A percentile compares a stretch with the other conserved stretches of the same genome.
Conservation (phyloP, 2,888 invertebrate species). For the Hirudinaria manillensis region DNA sequence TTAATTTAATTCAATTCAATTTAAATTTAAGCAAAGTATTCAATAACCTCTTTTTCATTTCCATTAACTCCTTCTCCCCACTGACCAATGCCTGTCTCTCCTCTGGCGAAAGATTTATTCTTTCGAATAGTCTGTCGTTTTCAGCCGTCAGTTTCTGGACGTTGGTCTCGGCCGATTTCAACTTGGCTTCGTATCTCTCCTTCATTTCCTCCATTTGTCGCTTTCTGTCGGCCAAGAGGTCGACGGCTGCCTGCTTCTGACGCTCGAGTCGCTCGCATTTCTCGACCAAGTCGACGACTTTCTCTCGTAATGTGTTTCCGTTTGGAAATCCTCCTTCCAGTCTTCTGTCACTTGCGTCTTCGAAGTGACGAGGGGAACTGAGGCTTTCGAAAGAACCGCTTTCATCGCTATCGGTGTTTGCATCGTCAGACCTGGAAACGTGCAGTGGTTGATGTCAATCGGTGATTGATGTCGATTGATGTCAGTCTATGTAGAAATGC, state of each 20-base stretch:
- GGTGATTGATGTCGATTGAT: too few relatives aligned
- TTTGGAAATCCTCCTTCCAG: slow-evolving; percentile 34
- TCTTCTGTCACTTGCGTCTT: slow-evolving; percentile 7
- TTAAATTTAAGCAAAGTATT: not conserved
- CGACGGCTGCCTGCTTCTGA: slow-evolving; percentile 39
- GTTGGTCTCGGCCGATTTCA: slow-evolving; percentile 41
- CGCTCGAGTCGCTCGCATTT: slow-evolving; percentile 36
- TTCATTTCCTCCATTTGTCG: slow-evolving; percentile 35
- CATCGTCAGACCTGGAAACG: not conserved
- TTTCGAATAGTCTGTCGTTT: slow-evolving; percentile 45
- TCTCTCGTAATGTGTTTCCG: slow-evolving; percentile 36
- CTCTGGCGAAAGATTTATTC: slow-evolving; percentile 40
- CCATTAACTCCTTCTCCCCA: slow-evolving; percentile 39
- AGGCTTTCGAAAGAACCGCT: slow-evolving; percentile 29
- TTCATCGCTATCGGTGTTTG: slow-evolving; percentile 1
- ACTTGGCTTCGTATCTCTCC: slow-evolving; percentile 32
- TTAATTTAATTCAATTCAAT: too few relatives aligned
- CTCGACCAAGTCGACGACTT: slow-evolving; percentile 36
- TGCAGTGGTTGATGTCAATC: not conserved
- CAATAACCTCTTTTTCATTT: slow-evolving; percentile 59
- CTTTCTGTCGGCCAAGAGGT: slow-evolving; percentile 37
- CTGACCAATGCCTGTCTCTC: slow-evolving; percentile 30
- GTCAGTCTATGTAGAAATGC: too few relatives aligned
- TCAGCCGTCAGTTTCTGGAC: slow-evolving; percentile 43
- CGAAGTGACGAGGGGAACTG: slow-evolving; percentile 14